A percentile compares a stretch with the other conserved stretches of the same genome.
These are phyloP conservation scores for Drosophila merina DNA, from an alignment of 2,888 invertebrate genomes.

Conservation along the genomic window DNA sequence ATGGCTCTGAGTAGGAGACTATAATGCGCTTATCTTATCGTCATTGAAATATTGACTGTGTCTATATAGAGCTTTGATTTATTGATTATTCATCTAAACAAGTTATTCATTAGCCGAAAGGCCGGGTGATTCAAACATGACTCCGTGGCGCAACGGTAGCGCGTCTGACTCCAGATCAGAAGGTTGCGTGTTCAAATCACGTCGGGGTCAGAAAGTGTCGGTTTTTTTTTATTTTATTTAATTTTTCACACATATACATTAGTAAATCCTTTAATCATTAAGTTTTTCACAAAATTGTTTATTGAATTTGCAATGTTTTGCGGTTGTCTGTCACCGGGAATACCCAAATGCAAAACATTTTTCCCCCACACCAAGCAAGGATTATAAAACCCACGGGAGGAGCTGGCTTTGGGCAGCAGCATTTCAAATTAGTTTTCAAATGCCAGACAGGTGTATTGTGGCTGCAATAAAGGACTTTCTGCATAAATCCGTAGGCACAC, in stretches of 20 bases:
- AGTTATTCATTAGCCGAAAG: neutral
- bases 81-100: neutral
- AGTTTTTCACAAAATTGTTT: neutral
- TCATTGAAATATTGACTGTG: neutral
- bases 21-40: slow-evolving; percentile 21
- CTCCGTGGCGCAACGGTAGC: slow-evolving; percentile 53
- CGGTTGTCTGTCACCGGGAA: neutral
- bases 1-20: neutral
- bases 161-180: slow-evolving; percentile 56
- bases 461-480: slow-evolving; percentile 20
- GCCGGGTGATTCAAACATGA: neutral
- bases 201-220: slow-evolving; percentile 39
- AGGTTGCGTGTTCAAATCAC: slow-evolving; percentile 56
- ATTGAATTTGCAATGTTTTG: neutral
- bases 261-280: neutral
- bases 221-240: neutral
- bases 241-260: neutral
- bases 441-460: slow-evolving; percentile 41
- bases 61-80: neutral
- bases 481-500: slow-evolving; percentile 9
- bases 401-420: slow-evolving; percentile 5
- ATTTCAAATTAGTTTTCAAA: slow-evolving; percentile 44
- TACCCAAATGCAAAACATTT: neutral
- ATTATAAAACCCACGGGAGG: slow-evolving; percentile 15
- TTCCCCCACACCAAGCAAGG: slow-evolving; percentile 3